These are phyloP conservation scores for Rhysida immarginata DNA, from an alignment of 1,140 invertebrate genomes.

Conservation along the genomic window DNA sequence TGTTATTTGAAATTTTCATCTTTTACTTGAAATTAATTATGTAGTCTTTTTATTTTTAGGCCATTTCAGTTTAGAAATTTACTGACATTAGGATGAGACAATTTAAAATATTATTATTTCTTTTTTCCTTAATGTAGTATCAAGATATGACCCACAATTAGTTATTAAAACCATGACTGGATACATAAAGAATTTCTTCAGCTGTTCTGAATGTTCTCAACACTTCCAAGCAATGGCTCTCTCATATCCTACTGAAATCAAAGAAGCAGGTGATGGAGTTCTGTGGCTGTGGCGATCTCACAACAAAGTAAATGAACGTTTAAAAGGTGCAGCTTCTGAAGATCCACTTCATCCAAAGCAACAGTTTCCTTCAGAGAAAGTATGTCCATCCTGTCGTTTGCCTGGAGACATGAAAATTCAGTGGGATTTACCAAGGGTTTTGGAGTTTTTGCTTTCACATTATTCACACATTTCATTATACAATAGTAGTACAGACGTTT, in stretches of 20 bases:
- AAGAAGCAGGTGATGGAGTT: constrained; percentile 52
- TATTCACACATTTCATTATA: constrained; percentile 40
- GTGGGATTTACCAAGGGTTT: constrained; percentile 53
- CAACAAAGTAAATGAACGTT: constrained; percentile 78
- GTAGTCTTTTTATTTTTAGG: too few relatives aligned
- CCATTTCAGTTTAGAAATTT: too few relatives aligned
- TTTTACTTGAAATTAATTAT: too few relatives aligned
- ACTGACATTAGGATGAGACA: too few relatives aligned
- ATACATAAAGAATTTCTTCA: constrained; percentile 86
- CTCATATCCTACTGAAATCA: constrained; percentile 49
- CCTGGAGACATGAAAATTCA: constrained; percentile 29
- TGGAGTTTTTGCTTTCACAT: constrained; percentile 55
- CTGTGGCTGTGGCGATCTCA: constrained; percentile 92
- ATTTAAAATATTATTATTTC: too few relatives aligned
- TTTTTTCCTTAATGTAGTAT: too few relatives aligned
- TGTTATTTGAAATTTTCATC: too few relatives aligned
- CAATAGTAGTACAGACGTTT: constrained; percentile 12
- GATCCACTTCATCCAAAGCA: constrained; percentile 81
- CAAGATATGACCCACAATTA: too few relatives aligned
- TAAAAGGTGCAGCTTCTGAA: constrained; percentile 71
- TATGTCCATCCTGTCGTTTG: constrained; percentile 52
- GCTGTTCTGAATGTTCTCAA: constrained; percentile 69
- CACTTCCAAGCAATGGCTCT: constrained; percentile 70
- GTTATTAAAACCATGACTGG: constrained; percentile 67
- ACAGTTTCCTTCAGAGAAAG: constrained; percentile 59